These are phyloP conservation scores for Argentina silus DNA, from an alignment of 2,797 vertebrate genomes.

Conservation along the genomic window DNA sequence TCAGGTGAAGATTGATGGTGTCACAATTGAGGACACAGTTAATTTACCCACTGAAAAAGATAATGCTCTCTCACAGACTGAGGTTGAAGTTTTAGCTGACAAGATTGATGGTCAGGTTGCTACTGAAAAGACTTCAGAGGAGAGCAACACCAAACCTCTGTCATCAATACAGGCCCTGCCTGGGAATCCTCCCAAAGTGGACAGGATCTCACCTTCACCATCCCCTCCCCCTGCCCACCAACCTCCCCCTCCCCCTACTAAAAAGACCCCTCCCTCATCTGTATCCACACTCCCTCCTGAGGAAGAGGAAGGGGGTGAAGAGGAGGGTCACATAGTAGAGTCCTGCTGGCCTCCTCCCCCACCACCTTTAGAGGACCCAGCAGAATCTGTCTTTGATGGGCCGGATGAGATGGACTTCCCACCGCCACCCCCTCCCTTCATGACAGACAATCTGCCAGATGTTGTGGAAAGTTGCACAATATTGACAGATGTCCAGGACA, in stretches of 20 bases:
- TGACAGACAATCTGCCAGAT: slow-evolving; percentile 50
- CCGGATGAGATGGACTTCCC: slow-evolving; percentile 87
- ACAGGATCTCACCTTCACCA: slow-evolving; percentile 74
- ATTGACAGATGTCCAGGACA: slow-evolving; percentile 25
- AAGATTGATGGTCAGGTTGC: slow-evolving; percentile 18
- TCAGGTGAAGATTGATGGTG: slow-evolving; percentile 9
- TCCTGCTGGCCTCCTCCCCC: slow-evolving; percentile 90
- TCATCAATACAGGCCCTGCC: slow-evolving; percentile 35
- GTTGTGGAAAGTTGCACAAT: slow-evolving; percentile 35
- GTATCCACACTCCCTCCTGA: slow-evolving; percentile 45
- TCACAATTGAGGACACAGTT: slow-evolving; percentile 29
- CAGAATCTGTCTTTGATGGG: slow-evolving; percentile 85
- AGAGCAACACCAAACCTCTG: background rate
- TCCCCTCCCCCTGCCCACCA: slow-evolving; percentile 89
- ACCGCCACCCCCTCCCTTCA: slow-evolving; percentile 75
- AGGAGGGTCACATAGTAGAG: slow-evolving; percentile 57
- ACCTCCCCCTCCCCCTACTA: slow-evolving; percentile 84
- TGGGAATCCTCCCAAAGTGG: slow-evolving; percentile 47
- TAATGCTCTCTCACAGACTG: slow-evolving; percentile 21
- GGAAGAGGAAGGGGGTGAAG: slow-evolving; percentile 56
- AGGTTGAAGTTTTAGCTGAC: slow-evolving; percentile 9
- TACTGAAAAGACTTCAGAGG: background rate
- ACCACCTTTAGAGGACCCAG: slow-evolving; percentile 82
- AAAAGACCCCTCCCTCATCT: slow-evolving; percentile 70
- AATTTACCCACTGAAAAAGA: slow-evolving; percentile 33